Evolutionary conservation across 2,113 vertebrate species (phyloP).

Genomic region (Sinocyclocheilus rhinocerous): DNA sequence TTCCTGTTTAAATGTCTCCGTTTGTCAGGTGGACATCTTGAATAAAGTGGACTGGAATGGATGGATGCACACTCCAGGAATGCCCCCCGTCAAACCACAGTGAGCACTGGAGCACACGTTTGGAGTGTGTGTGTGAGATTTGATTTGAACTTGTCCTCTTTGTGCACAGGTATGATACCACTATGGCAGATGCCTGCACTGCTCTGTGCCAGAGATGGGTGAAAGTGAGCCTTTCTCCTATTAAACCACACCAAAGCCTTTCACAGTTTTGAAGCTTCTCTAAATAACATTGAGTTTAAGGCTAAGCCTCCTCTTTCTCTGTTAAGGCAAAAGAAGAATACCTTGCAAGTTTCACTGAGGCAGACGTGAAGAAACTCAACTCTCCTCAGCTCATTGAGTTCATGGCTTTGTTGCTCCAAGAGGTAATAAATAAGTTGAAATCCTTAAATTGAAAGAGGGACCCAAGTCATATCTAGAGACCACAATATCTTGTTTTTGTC

Average conservation of each 20-base stretch:
- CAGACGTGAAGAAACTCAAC: constrained; percentile 84
- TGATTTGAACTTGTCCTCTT: neutral
- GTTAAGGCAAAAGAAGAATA: constrained; percentile 84
- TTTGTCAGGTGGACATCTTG: constrained; percentile 84
- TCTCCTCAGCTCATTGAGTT: constrained; percentile 93
- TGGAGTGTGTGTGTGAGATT: neutral
- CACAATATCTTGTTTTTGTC: neutral
- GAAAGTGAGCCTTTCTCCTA: constrained; percentile 70
- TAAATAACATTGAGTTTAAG: neutral
- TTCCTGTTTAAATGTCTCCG: neutral
- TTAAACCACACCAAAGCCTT: neutral
- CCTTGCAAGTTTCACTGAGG: constrained; percentile 77
- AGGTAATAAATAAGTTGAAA: constrained; percentile 72
- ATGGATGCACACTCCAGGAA: constrained; percentile 92
- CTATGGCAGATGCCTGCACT: constrained; percentile 85
- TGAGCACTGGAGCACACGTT: constrained; percentile 66
- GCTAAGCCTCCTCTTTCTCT: neutral
- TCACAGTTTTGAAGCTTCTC: neutral
- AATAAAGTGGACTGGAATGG: constrained; percentile 92
- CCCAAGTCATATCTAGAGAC: neutral
- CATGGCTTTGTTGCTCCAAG: constrained; percentile 84
- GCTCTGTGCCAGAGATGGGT: constrained; percentile 86
- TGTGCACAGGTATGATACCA: constrained; percentile 86
- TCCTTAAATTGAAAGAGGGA: neutral
- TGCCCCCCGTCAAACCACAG: constrained; percentile 89